Evolutionary conservation across 2,797 vertebrate genomes (phyloP).

Genomic region (Girardinus metallicus): DNA sequence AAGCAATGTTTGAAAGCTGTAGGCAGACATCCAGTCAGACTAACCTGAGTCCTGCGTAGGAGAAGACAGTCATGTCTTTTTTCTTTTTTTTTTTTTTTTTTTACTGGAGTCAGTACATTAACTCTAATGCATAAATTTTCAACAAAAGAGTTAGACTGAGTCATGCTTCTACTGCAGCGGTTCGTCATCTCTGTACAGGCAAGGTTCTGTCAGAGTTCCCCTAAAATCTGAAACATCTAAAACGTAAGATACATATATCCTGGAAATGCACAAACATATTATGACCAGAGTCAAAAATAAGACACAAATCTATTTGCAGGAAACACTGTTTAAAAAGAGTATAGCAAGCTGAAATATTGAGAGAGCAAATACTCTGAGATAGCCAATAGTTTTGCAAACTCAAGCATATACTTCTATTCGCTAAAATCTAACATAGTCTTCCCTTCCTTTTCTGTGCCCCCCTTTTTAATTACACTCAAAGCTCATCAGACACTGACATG

Average conservation of each 20-base stretch:
- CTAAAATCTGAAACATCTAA: neutral
- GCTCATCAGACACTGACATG: slow-evolving; percentile 1
- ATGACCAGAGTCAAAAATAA: neutral
- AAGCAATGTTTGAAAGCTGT: neutral
- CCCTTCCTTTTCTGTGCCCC: slow-evolving; percentile 1
- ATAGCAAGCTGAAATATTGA: slow-evolving; percentile 3
- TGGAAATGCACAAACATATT: neutral
- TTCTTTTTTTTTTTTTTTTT: neutral
- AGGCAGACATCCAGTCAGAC: neutral
- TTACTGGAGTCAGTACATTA: neutral
- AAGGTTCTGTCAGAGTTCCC: neutral
- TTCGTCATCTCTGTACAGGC: neutral
- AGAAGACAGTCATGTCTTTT: neutral
- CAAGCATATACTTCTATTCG: slow-evolving; percentile 10
- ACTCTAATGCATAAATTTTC: neutral
- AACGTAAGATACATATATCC: neutral
- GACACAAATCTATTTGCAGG: neutral
- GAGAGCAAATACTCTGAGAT: neutral
- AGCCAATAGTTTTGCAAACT: slow-evolving; percentile 29
- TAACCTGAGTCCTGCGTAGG: neutral
- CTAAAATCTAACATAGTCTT: slow-evolving; percentile 11
- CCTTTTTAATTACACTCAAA: slow-evolving; percentile 13
- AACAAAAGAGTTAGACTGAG: neutral
- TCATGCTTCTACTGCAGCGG: neutral
- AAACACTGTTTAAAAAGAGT: neutral